Conservation (phyloP, 2,113 vertebrate species). For the Pionites leucogaster region DNA sequence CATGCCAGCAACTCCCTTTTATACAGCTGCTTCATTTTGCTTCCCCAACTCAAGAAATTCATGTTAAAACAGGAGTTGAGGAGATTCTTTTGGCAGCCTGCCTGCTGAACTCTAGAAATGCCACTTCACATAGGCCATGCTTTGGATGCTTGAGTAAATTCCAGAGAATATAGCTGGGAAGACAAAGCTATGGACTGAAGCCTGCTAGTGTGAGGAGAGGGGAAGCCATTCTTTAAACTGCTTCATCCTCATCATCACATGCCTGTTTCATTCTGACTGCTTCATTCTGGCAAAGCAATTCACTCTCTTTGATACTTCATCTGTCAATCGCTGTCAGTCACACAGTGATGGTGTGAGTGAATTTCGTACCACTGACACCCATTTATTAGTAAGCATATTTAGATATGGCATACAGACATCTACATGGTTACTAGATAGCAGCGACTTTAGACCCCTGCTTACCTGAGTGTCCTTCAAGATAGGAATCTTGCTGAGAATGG, state of each 20-base stretch:
- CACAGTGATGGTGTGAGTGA: background rate
- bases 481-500: background rate
- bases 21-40: background rate
- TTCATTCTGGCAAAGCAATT: background rate
- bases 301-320: background rate
- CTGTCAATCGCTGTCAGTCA: background rate
- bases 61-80: background rate
- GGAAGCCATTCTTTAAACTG: background rate
- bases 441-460: background rate
- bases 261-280: background rate
- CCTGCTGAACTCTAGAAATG: conserved; percentile 34
- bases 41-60: conserved; percentile 1
- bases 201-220: background rate
- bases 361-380: background rate
- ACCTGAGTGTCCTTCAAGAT: background rate
- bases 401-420: background rate
- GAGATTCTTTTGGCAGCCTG: conserved; percentile 56
- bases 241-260: background rate
- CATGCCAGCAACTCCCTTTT: background rate
- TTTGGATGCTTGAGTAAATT: conserved; percentile 19
- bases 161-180: background rate
- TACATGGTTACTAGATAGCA: background rate
- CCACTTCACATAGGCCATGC: conserved; percentile 21
- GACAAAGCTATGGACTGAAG: background rate
- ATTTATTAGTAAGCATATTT: background rate